A percentile compares a stretch with the other conserved stretches of the same genome.
Conservation (phyloP, 2,888 invertebrate species). For the Cotesia congregata region DNA sequence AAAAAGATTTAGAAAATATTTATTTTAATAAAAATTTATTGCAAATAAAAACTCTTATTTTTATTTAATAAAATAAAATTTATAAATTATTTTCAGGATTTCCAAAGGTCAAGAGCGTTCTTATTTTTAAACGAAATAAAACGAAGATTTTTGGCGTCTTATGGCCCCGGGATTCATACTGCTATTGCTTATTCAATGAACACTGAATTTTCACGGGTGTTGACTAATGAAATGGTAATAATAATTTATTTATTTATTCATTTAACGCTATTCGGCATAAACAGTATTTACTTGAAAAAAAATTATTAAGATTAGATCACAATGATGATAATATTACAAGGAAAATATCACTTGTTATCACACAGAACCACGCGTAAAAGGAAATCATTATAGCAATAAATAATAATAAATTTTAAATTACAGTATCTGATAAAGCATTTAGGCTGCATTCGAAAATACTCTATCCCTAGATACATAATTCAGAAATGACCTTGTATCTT, state of each 20-base stretch:
- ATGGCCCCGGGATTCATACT: constrained; percentile 84
- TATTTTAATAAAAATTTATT: background rate
- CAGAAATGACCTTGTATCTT: no score
- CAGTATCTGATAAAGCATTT: no score
- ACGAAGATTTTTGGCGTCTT: constrained; percentile 85
- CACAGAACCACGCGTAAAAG: background rate
- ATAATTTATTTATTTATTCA: no score
- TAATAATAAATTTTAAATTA: no score
- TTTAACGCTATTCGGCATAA: no score
- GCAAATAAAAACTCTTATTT: background rate
- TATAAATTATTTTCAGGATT: constrained; percentile 78
- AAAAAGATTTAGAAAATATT: no score
- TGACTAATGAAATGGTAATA: constrained; percentile 88
- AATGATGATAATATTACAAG: no score
- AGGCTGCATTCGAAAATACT: no score
- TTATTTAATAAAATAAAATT: background rate
- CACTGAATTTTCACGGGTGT: constrained; percentile 87
- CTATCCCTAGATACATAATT: no score
- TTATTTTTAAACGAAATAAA: constrained; percentile 92
- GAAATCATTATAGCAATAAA: no score
- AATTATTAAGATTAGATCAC: no score
- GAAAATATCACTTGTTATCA: background rate
- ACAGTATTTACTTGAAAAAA: no score
- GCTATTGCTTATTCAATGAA: constrained; percentile 97
- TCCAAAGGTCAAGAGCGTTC: constrained; percentile 93